Evolutionary conservation across 2,113 vertebrate species (phyloP).

Genomic region (Equus quagga): DNA sequence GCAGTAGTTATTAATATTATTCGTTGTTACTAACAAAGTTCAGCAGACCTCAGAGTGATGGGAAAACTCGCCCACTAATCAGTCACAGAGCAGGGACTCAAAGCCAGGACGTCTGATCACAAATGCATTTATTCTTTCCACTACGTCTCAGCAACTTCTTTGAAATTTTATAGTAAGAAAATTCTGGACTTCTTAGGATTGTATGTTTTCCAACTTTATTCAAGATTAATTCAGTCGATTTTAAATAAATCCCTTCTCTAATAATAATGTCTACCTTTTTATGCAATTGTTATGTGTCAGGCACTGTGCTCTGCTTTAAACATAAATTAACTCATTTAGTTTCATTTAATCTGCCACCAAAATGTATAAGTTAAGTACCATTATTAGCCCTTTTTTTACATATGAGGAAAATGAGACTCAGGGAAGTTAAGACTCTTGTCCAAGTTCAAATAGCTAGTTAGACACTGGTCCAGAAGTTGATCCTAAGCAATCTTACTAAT

Average conservation of each 20-base stretch:
- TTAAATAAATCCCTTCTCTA: conserved; percentile 15
- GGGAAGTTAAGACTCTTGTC: neutral
- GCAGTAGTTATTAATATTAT: neutral
- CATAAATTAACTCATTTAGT: neutral
- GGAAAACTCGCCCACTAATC: neutral
- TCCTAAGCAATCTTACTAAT: neutral
- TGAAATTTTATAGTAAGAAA: conserved; percentile 42
- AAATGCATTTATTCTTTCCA: neutral
- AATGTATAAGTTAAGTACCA: neutral
- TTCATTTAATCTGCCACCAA: conserved; percentile 33
- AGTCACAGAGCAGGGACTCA: neutral
- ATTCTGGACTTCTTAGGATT: neutral
- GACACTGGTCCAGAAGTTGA: neutral
- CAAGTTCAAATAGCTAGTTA: conserved; percentile 14
- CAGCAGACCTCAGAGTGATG: neutral
- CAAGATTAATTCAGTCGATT: conserved; percentile 24
- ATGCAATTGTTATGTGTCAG: neutral
- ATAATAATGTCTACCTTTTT: conserved; percentile 18
- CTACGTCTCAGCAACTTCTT: neutral
- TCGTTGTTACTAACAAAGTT: neutral
- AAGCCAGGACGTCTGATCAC: neutral
- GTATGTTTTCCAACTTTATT: conserved; percentile 8
- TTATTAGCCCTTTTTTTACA: neutral
- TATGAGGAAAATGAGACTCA: neutral
- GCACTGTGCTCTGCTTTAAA: neutral